Evolutionary conservation across 2,888 invertebrate genomes (phyloP).

Genomic region (Coleophora flavipennella): DNA sequence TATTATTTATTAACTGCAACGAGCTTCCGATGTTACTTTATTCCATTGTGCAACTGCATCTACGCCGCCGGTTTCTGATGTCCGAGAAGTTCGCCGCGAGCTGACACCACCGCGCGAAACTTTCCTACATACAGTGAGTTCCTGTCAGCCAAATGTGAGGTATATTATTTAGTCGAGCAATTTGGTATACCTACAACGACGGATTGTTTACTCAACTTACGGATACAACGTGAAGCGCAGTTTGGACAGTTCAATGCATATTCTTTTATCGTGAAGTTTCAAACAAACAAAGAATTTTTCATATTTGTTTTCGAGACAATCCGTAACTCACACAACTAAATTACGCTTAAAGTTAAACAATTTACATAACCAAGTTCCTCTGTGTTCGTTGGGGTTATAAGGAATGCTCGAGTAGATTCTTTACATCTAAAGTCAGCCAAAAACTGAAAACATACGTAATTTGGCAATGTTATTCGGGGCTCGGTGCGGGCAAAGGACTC

Average conservation of each 20-base stretch:
- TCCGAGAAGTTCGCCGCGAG: constrained; percentile 58
- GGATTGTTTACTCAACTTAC: constrained; percentile 20
- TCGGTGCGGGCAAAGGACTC: constrained; percentile 64
- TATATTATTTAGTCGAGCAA: constrained; percentile 43
- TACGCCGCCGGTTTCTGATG: constrained; percentile 50
- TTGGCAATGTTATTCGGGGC: constrained; percentile 59
- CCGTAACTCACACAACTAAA: too few species aligned
- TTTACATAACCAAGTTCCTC: constrained; percentile 1
- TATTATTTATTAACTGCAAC: constrained; percentile 73
- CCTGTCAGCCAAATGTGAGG: constrained; percentile 61
- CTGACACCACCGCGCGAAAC: constrained; percentile 61
- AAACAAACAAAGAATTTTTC: not conserved
- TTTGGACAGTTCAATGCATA: constrained; percentile 4
- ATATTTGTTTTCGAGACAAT: too few species aligned
- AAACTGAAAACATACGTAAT: constrained; percentile 24
- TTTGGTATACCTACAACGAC: constrained; percentile 23
- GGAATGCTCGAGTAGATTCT: too few species aligned
- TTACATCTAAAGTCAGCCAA: constrained; percentile 19
- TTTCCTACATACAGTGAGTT: constrained; percentile 70
- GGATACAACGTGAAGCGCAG: constrained; percentile 4
- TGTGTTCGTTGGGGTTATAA: too few species aligned
- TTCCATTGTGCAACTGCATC: constrained; percentile 67
- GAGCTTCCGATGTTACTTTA: constrained; percentile 71
- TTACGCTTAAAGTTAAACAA: not conserved
- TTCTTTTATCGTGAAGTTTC: constrained; percentile 4